Evolutionary conservation across 2,797 vertebrate genomes (phyloP).

Genomic region (Eulemur mongoz): DNA sequence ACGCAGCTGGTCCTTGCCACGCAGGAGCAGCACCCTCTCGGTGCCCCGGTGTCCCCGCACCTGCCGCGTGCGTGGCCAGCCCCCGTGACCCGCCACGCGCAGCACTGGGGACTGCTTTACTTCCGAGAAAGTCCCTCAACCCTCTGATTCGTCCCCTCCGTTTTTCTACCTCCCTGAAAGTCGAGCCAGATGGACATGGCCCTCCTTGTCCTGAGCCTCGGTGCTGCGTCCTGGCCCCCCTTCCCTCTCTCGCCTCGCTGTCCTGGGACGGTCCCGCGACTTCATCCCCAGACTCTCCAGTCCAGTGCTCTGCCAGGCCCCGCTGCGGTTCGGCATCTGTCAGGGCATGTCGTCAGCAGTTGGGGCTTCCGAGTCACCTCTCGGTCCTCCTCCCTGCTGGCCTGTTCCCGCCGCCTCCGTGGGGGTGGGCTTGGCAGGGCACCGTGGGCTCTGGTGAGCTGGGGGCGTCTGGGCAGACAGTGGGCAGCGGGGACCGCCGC

Average conservation of each 20-base stretch:
- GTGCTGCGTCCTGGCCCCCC: too few relatives aligned
- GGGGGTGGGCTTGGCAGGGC: not conserved
- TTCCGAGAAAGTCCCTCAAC: not conserved
- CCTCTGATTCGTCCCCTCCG: not conserved
- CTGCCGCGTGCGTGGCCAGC: too few relatives aligned
- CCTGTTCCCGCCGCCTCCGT: too few relatives aligned
- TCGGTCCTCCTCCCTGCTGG: not conserved
- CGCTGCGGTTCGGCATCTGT: too few relatives aligned
- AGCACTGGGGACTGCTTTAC: not conserved
- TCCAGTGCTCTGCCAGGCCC: not conserved
- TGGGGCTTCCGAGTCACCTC: not conserved
- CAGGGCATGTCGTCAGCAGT: not conserved
- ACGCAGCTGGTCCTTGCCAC: not conserved
- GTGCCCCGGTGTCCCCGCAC: not conserved
- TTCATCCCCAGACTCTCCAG: not conserved
- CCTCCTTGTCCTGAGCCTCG: not conserved
- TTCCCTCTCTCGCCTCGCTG: not conserved
- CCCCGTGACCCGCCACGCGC: not conserved
- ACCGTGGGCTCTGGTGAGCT: not conserved
- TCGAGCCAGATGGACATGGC: rapidly evolving
- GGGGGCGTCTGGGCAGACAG: too few relatives aligned
- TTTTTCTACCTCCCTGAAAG: too few relatives aligned
- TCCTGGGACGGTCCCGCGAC: not conserved
- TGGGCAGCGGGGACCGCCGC: too few relatives aligned
- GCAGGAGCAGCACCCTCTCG: too few relatives aligned